phyloP scores from a whole-genome alignment of 2,113 vertebrate genomes.

The Peromyscus leucopus region DNA sequence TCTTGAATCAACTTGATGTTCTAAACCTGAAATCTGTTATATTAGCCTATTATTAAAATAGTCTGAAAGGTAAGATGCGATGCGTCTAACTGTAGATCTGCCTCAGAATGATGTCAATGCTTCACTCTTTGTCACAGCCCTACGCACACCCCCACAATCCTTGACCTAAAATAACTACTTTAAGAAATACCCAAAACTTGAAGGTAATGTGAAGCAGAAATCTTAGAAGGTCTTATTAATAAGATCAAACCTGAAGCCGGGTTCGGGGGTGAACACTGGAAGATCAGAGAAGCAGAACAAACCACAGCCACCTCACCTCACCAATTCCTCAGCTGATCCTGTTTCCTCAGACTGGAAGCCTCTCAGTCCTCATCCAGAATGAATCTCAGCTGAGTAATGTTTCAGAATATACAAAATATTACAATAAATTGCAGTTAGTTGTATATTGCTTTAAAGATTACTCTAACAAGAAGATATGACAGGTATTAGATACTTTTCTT shows the following conservation, averaged over 20 bases:
- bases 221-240: too few relatives aligned
- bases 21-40: background rate
- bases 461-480: background rate
- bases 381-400: background rate
- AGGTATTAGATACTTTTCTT: background rate
- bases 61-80: background rate
- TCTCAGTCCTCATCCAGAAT: too few relatives aligned
- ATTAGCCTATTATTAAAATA: background rate
- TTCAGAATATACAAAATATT: conserved; percentile 21
- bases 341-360: too few relatives aligned
- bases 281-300: too few relatives aligned
- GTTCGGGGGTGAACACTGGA: background rate
- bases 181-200: background rate
- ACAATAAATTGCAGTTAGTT: background rate
- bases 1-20: background rate
- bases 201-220: background rate
- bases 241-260: too few relatives aligned
- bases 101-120: background rate
- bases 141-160: background rate
- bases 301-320: too few relatives aligned
- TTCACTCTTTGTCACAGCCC: background rate
- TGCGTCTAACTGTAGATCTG: background rate
- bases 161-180: background rate
- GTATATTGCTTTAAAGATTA: background rate
- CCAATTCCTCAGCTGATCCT: too few relatives aligned